These are phyloP conservation scores for Phenacoccus solenopsis DNA, from an alignment of 1,140 invertebrate genomes.

Conservation along the genomic window DNA sequence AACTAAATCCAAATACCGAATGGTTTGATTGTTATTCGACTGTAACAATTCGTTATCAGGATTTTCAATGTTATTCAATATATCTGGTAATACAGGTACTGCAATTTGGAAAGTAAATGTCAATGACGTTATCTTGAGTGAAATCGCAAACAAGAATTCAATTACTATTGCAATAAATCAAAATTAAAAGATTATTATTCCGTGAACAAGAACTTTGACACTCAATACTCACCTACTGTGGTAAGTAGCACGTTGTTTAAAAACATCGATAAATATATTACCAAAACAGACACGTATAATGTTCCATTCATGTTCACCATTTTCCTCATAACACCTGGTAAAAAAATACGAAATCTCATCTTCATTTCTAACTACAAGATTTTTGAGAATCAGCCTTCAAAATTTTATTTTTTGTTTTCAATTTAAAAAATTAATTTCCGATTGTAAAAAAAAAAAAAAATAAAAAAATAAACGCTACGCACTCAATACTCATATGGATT, in stretches of 20 bases:
- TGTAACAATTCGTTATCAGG: not conserved
- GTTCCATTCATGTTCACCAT: not conserved
- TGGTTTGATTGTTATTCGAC: not conserved
- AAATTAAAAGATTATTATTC: not conserved
- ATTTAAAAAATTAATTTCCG: no score
- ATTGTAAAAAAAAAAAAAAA: no score
- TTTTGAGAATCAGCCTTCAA: no score
- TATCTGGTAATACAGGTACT: not conserved
- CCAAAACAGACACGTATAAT: conserved; percentile 21
- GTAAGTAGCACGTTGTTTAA: conserved; percentile 64
- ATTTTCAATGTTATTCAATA: not conserved
- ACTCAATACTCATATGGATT: no score
- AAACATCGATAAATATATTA: conserved; percentile 32
- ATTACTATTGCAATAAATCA: conserved; percentile 11
- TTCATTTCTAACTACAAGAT: no score
- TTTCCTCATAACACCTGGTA: no score
- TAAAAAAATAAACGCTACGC: no score
- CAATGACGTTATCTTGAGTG: not conserved
- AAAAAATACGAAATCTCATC: no score
- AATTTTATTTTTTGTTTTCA: no score
- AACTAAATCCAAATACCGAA: not conserved
- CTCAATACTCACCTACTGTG: conserved; percentile 55
- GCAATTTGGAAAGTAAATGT: not conserved
- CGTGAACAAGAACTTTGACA: no score
- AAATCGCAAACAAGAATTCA: not conserved